Evolutionary conservation across 1,140 invertebrate genomes (phyloP).

Genomic region (Orius insidiosus): DNA sequence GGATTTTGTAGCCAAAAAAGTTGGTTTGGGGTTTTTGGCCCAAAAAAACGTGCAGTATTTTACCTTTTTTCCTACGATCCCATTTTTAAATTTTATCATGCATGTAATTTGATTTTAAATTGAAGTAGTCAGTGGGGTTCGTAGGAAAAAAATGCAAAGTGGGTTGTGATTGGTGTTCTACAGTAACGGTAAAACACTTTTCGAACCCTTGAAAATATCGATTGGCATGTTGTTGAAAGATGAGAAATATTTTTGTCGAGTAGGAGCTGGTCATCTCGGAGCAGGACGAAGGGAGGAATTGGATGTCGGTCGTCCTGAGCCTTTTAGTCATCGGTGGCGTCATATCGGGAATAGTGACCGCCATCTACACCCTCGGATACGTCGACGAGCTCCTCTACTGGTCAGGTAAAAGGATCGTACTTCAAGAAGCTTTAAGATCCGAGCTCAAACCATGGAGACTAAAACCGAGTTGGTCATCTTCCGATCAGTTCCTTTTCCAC

Average conservation of each 20-base stretch:
- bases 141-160: too few species aligned
- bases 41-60: too few species aligned
- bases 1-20: too few species aligned
- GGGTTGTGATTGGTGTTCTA: neutral
- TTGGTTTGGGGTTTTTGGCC: too few species aligned
- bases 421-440: conserved; percentile 47
- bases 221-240: too few species aligned
- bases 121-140: too few species aligned
- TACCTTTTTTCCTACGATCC: too few species aligned
- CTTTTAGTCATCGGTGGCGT: conserved; percentile 68
- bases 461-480: conserved; percentile 57
- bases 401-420: conserved; percentile 60
- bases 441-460: conserved; percentile 53
- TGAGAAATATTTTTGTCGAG: too few species aligned
- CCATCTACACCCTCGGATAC: conserved; percentile 71
- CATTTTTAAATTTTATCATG: too few species aligned
- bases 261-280: conserved; percentile 48
- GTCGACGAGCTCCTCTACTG: conserved; percentile 72
- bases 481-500: conserved; percentile 65
- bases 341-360: conserved; percentile 65
- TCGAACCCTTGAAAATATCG: too few species aligned
- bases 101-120: too few species aligned
- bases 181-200: too few species aligned
- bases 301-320: conserved; percentile 68
- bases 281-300: conserved; percentile 59